Conservation (phyloP, 1,140 invertebrate genomes). For the Zaprionus ghesquierei region DNA sequence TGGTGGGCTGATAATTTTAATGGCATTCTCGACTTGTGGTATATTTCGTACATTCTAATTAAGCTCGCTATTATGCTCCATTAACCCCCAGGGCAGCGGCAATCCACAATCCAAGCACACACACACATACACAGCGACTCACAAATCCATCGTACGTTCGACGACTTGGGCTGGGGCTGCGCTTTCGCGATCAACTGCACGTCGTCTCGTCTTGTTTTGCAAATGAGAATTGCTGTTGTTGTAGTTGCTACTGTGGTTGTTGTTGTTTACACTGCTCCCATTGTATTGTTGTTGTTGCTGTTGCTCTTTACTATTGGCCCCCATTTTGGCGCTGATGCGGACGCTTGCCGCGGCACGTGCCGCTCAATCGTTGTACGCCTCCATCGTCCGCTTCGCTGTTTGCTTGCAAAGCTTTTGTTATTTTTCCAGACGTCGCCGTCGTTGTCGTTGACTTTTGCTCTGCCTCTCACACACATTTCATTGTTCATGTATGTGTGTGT, state of each 20-base stretch:
- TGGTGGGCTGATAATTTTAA: conserved; percentile 45
- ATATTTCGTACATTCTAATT: conserved; percentile 55
- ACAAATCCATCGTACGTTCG: conserved; percentile 28
- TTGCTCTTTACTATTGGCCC: conserved; percentile 51
- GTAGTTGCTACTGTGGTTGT: conserved; percentile 9
- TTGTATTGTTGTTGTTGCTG: conserved; percentile 11
- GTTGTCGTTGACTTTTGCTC: conserved; percentile 65
- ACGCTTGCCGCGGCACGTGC: conserved; percentile 68
- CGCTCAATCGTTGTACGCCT: conserved; percentile 54
- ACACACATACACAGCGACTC: background rate
- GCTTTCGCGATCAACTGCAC: conserved; percentile 73
- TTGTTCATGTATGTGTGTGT: conserved; percentile 1
- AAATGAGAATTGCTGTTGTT: conserved; percentile 32
- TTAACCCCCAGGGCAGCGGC: conserved; percentile 54
- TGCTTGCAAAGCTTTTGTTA: conserved; percentile 57
- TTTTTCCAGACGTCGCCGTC: conserved; percentile 41
- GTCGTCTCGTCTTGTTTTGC: conserved; percentile 60
- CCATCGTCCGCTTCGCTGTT: conserved; percentile 36
- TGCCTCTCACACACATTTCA: conserved; percentile 17
- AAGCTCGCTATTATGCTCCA: conserved; percentile 66
- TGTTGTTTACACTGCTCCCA: conserved; percentile 7
- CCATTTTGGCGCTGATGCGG: conserved; percentile 47
- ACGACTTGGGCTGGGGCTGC: conserved; percentile 28
- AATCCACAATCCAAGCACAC: background rate
- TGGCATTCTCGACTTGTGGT: conserved; percentile 28